Evolutionary conservation across 2,888 invertebrate genomes (phyloP).

Genomic region (Melipona bicolor): DNA sequence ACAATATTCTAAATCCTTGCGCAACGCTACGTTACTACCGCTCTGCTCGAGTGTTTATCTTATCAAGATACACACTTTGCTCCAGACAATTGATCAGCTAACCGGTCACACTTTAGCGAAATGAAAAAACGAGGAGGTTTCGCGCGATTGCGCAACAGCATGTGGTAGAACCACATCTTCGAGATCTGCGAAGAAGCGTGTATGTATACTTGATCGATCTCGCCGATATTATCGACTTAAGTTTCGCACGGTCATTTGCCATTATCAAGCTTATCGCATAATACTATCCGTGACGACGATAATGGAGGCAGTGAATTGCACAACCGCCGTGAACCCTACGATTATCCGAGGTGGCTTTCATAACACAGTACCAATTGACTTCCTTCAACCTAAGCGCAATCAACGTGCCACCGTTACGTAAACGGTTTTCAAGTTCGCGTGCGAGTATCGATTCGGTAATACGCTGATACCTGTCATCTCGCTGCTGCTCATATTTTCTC

Average conservation of each 20-base stretch:
- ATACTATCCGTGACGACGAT: background rate
- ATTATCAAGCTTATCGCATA: conserved; percentile 15
- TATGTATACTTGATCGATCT: too few species aligned
- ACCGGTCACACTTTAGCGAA: background rate
- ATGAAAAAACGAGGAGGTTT: background rate
- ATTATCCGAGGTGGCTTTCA: conserved; percentile 17
- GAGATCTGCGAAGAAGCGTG: too few species aligned
- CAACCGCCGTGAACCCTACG: background rate
- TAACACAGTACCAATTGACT: conserved; percentile 50
- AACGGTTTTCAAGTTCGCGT: conserved; percentile 19
- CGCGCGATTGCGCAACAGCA: background rate
- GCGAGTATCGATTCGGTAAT: background rate
- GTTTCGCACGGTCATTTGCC: background rate
- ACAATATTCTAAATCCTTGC: background rate
- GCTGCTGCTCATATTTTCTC: too few species aligned
- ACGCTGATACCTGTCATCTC: background rate
- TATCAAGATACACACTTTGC: background rate
- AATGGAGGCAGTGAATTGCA: conserved; percentile 41
- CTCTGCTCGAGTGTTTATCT: background rate
- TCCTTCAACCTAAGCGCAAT: background rate
- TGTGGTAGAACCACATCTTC: background rate
- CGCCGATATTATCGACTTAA: too few species aligned
- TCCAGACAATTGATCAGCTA: background rate
- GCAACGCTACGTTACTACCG: background rate
- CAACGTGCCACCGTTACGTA: conserved; percentile 23